phyloP scores from a whole-genome alignment of 2,888 invertebrate species.

The Pseudococcus jackbeardsleyi region DNA sequence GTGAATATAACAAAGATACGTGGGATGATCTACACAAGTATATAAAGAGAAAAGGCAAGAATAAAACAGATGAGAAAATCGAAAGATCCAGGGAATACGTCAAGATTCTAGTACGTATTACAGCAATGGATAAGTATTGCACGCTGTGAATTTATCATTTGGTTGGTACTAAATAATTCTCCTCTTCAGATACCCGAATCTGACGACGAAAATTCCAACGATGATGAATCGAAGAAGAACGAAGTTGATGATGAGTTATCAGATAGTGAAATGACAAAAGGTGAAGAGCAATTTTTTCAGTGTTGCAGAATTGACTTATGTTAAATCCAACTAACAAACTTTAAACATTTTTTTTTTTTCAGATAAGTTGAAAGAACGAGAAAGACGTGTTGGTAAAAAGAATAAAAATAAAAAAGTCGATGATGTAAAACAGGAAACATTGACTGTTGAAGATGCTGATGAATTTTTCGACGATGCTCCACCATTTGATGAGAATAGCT shows the following conservation, averaged over 20 bases:
- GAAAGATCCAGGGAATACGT: constrained; percentile 74
- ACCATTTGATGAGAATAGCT: constrained; percentile 75
- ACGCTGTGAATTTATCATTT: background rate
- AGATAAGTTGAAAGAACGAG: constrained; percentile 79
- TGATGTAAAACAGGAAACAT: constrained; percentile 73
- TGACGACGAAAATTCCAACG: constrained; percentile 56
- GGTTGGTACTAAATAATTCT: background rate
- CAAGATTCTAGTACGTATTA: constrained; percentile 70
- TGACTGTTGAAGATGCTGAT: constrained; percentile 68
- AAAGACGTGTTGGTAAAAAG: constrained; percentile 74
- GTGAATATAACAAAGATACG: constrained; percentile 85
- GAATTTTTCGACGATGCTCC: constrained; percentile 78
- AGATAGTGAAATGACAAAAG: constrained; percentile 82
- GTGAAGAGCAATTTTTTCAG: constrained; percentile 67
- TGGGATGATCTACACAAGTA: constrained; percentile 86
- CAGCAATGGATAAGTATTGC: background rate
- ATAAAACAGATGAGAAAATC: constrained; percentile 89
- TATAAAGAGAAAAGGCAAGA: constrained; percentile 83
- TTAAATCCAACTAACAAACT: background rate
- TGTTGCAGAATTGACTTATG: background rate
- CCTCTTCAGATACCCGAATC: constrained; percentile 59
- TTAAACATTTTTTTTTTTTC: background rate
- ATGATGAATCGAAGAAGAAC: constrained; percentile 72
- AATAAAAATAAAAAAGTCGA: constrained; percentile 71
- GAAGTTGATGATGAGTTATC: constrained; percentile 77